Base-by-base conservation (phyloP, 2,797 vertebrate genomes). In the Lacerta bilineata region DNA sequence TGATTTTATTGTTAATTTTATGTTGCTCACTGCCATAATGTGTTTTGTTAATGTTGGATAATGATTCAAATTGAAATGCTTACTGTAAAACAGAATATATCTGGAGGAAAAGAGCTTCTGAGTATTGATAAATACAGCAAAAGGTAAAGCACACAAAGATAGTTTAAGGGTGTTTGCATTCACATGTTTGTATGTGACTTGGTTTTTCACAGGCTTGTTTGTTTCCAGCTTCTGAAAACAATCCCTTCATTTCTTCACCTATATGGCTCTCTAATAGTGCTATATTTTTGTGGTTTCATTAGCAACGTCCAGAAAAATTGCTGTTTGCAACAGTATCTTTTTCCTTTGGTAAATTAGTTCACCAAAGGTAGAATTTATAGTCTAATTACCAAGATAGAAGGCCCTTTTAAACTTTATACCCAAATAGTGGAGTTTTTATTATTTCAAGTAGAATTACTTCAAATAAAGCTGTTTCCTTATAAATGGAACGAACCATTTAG, bases 381-480 rank as follows among this genome's bases (percentile, higher is more conserved):
- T 87, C 43, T 90, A 71, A 23, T 90, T 90, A 82, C 17, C 85
- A 86, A 84, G 39, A 43, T 66, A 90, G 76, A 91, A 84, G 80
- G 0, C 0, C 1, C 5, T 8, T 84, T 90, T 83, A 81, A 86
- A 84, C 27, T 84, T 46, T 76, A n/a, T 5, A 66, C 5, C 10
- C 43, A 66, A 29, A 29, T 78, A 90, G 77, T 74, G 76, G 66
- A 75, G 74, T 23, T 0, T 68, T 69, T 55, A 78, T 85, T 75
- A 87, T 71, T 79, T 33, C 77, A 87, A 17, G 33, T 25, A 41
- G 13, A 72, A 84, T 39, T 82, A 1, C 20, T 86, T 80, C 41
- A 79, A 79, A 50, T 50, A 25, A 69, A 77, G 27, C 29, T 27
- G 43, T 39, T 80, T 39, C 33, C 25, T 33, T 80, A 72, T 80